A percentile compares a stretch with the other conserved stretches of the same genome.
phyloP scores from a whole-genome alignment of 1,140 invertebrate species.

The Mesaphorura yosii region DNA sequence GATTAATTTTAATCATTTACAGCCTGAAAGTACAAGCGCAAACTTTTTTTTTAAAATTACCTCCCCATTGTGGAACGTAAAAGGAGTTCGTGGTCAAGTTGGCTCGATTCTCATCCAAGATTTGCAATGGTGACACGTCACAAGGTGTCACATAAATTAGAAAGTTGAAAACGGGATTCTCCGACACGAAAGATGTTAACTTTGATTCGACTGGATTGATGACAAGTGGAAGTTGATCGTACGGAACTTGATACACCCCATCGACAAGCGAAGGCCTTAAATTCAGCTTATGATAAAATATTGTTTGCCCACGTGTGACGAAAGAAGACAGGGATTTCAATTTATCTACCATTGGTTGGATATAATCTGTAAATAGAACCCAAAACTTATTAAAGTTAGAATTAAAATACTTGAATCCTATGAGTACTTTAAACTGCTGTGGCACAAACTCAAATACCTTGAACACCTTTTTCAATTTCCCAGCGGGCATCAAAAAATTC shows the following conservation, averaged over 20 bases:
- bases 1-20: too few relatives aligned
- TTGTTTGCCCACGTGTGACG: conserved; percentile 63
- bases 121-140: conserved; percentile 56
- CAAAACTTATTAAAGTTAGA: conserved; percentile 13
- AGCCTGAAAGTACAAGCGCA: too few relatives aligned
- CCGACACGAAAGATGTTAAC: conserved; percentile 61
- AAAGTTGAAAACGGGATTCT: conserved; percentile 69
- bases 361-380: conserved; percentile 49
- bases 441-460: conserved; percentile 41
- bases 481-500: conserved; percentile 53
- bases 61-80: conserved; percentile 84
- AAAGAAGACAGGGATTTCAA: conserved; percentile 57
- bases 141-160: conserved; percentile 69
- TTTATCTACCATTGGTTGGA: conserved; percentile 57
- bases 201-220: conserved; percentile 44
- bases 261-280: conserved; percentile 35
- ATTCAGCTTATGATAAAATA: conserved; percentile 67
- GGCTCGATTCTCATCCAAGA: conserved; percentile 37
- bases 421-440: conserved; percentile 6
- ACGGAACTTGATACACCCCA: conserved; percentile 32
- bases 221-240: conserved; percentile 37
- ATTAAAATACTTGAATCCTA: too few relatives aligned
- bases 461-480: conserved; percentile 48
- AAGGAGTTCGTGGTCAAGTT: conserved; percentile 49
- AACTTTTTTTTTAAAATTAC: too few relatives aligned